Evolutionary conservation across 2,113 vertebrate species (phyloP), one percentile per base, ranked within the genome.

Genomic region (Cairina moschata): DNA sequence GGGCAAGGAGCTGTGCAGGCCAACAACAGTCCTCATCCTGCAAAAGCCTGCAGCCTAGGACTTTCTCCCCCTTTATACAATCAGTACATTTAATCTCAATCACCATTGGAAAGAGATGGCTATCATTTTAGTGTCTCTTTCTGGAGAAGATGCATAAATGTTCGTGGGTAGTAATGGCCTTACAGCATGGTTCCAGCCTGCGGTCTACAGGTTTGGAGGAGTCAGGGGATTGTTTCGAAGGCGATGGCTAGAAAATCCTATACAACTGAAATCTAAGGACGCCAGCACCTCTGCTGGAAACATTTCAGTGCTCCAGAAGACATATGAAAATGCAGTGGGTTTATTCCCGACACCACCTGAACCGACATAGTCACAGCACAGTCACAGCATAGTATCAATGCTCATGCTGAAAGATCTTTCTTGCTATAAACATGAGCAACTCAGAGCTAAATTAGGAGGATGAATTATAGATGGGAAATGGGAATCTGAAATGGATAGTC

Each of bases 381-480:
- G 69, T 66, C 77, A 56, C 29, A 83, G 56, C 18, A 62, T 56
- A 88, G 72, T 83, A 56, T 78, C 87, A 58, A 2, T 79, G 80
- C 84, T 86, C 77, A 58, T 60, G 40, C 36, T 84, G 69, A 86
- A 92, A 91, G 73, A 68, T 73, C 55, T 36, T 90, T 76, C 68
- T 88, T 94, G 58, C 72, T 86, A 55, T 66, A 91, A 95, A 93
- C 81, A 85, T 62, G 66, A 91, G 54, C 56, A 68, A 82, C 73
- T 93, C 73, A 62, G 66, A 96, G 80, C 77, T 92, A 86, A 94
- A 91, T 89, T 86, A 92, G 58, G 31, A 93, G 77, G 86, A 89
- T 95, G 88, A 93, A 92, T 93, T 92, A 95, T 90, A 72, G 80
- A 92, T 92, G 83, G 86, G 92, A 95, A 93, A 81, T 76, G 88